Base-by-base conservation (phyloP, 2,888 invertebrate genomes). In the Tetanocera ferruginea region DNA sequence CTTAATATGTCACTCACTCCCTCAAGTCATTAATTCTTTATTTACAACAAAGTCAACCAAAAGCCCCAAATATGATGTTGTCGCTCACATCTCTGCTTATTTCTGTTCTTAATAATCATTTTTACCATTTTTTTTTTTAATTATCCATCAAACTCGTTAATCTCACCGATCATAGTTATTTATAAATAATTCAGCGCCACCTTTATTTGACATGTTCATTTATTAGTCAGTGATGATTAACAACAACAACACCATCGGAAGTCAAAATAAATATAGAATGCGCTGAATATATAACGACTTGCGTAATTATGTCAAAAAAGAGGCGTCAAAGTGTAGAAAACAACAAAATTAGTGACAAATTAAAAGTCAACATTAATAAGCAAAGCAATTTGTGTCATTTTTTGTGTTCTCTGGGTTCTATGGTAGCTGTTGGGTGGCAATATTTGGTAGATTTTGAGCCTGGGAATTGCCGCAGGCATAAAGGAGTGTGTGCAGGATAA, bases 61-160 rank as follows among this genome's bases (percentile, higher is more conserved):
- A n/a, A n/a, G n/a, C n/a, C n/a, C n/a, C n/a, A 5, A 31, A 31
- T 5, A 3, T 4, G 31, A 31, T 31, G 31, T 37, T 37, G 8
- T 37, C 5, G 4, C 17, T 9, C 34, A 11, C 17, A 3, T 34
- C 5, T 31, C 28, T 31, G 14, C 11, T 5, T 14, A 6, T 31
- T 34, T 25, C 17, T 3, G 34, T 25, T 25, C 49, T n/a, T 51
- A n/a, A n/a, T n/a, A n/a, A n/a, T n/a, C n/a, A n/a, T n/a, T n/a
- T n/a, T n/a, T n/a, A n/a, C n/a, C n/a, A n/a, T n/a, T n/a, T n/a
- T n/a, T n/a, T n/a, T n/a, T n/a, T n/a, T n/a, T n/a, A n/a, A n/a
- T n/a, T 87, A 86, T 86, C 88, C 86, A 87, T 87, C 87, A 87
- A 82, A 80, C 79, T 49, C 49, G 64, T 71, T 79, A 34, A 80